phyloP scores from a whole-genome alignment of 92 coral and sea anemone genomes.

The Epizoanthus rinbou region DNA sequence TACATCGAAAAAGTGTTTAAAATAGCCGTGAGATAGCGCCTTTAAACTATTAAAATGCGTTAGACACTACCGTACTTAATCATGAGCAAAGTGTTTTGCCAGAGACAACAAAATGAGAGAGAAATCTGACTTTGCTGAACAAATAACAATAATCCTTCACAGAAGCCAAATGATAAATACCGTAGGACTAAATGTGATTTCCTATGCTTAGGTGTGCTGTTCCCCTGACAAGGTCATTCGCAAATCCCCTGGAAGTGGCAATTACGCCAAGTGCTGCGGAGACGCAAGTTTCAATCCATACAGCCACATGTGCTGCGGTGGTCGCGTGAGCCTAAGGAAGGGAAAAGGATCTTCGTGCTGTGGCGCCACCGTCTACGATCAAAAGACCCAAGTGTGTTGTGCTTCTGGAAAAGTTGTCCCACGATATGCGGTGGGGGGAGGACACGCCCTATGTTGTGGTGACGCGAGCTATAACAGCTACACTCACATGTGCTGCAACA shows the following conservation, averaged over 20 bases:
- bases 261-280: slow-evolving; percentile 50
- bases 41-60: too few species aligned
- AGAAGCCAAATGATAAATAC: neutral
- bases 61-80: too few species aligned
- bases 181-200: neutral
- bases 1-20: too few species aligned
- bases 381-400: slow-evolving; percentile 15
- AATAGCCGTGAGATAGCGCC: too few species aligned
- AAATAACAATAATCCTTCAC: neutral
- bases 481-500: slow-evolving; percentile 49
- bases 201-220: slow-evolving; percentile 40
- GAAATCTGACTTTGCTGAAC: too few species aligned
- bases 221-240: neutral
- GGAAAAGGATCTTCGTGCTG: slow-evolving; percentile 42
- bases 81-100: too few species aligned
- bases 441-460: slow-evolving; percentile 45
- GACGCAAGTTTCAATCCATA: slow-evolving; percentile 10
- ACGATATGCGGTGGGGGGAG: neutral
- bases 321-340: neutral
- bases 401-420: slow-evolving; percentile 7
- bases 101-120: too few species aligned
- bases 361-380: slow-evolving; percentile 19
- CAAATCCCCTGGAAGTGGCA: slow-evolving; percentile 36
- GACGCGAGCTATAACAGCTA: slow-evolving; percentile 13
- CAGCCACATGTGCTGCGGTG: slow-evolving; percentile 48